These are phyloP conservation scores for Aplodontia rufa DNA, from an alignment of 2,113 vertebrate species.

Conservation along the genomic window DNA sequence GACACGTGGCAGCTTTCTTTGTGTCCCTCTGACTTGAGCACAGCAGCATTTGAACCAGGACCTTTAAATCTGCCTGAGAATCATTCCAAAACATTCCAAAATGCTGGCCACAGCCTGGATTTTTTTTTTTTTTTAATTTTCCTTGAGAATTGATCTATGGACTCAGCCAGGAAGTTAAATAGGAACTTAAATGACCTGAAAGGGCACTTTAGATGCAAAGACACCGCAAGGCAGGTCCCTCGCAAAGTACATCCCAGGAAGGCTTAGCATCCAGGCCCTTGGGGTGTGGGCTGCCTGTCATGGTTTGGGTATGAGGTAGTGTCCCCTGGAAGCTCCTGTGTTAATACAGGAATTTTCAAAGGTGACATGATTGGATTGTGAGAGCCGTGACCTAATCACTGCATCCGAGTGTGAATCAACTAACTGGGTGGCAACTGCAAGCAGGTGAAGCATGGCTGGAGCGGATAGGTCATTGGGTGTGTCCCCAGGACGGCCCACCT, in stretches of 20 bases:
- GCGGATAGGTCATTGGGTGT: no score
- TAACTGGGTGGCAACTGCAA: no score
- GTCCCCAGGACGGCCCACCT: no score
- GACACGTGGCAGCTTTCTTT: not conserved
- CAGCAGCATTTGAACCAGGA: not conserved
- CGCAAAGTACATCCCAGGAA: not conserved
- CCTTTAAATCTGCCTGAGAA: not conserved
- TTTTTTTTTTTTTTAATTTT: no score
- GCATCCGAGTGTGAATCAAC: no score
- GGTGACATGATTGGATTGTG: no score
- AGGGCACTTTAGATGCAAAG: not conserved
- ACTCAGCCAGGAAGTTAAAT: not conserved
- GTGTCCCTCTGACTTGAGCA: not conserved
- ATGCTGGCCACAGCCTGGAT: not conserved
- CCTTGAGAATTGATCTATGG: not conserved
- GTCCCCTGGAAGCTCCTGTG: no score
- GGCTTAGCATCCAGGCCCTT: not conserved
- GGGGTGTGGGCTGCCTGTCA: not conserved
- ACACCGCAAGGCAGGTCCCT: not conserved
- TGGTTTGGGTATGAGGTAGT: no score
- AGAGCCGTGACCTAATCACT: no score
- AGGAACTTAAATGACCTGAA: not conserved
- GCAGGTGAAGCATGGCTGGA: no score
- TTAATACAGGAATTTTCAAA: no score
- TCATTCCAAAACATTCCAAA: constrained; percentile 9